These are phyloP conservation scores for Huso huso DNA, from an alignment of 2,797 vertebrate genomes.

Conservation along the genomic window DNA sequence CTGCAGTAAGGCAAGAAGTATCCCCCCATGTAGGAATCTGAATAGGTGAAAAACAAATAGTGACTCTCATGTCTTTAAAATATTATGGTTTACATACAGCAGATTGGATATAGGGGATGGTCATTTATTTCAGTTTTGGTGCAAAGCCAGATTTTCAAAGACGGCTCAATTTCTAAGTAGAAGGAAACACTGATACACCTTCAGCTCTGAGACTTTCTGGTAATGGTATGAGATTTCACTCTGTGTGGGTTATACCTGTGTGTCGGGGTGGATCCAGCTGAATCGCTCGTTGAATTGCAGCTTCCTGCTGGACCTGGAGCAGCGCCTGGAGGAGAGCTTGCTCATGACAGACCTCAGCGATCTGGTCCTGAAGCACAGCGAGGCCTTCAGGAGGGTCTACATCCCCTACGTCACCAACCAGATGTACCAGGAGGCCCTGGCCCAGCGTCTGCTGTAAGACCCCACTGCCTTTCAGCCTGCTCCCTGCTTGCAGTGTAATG, in stretches of 20 bases:
- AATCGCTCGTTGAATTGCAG: conserved; percentile 29
- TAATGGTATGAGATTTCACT: not conserved
- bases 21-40: no score
- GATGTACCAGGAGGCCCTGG: conserved; percentile 67
- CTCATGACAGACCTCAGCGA: conserved; percentile 54
- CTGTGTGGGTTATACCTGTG: not conserved
- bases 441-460: conserved; percentile 58
- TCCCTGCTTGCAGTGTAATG: no score
- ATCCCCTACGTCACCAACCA: conserved; percentile 71
- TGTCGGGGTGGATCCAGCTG: not conserved
- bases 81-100: no score
- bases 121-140: no score
- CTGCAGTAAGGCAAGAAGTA: not conserved
- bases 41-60: no score
- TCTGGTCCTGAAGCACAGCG: conserved; percentile 50
- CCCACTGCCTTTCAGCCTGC: no score
- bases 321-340: conserved; percentile 44
- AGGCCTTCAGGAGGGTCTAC: conserved; percentile 49
- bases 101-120: no score
- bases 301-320: conserved; percentile 62
- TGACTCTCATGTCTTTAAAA: no score
- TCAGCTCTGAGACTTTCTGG: no score
- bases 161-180: no score
- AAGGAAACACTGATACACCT: no score
- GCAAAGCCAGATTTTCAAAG: no score